These are phyloP conservation scores for Merluccius polli DNA, from an alignment of 2,797 vertebrate species.

Conservation along the genomic window DNA sequence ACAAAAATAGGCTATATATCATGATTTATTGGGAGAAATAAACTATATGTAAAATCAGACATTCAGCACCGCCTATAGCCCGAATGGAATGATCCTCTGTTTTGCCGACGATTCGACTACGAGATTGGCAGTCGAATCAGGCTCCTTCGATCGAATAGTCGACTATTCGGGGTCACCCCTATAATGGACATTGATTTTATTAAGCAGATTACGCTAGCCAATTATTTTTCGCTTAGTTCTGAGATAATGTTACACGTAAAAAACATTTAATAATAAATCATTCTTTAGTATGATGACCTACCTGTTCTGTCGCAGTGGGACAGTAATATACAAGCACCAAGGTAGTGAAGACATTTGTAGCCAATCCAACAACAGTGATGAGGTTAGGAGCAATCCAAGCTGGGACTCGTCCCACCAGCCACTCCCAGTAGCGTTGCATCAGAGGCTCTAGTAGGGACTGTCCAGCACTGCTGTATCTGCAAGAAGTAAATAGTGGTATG, in stretches of 20 bases:
- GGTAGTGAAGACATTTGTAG: slow-evolving; percentile 93
- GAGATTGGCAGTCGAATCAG: too few species aligned
- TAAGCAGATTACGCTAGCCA: not conserved
- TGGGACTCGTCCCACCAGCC: slow-evolving; percentile 88
- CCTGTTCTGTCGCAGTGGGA: slow-evolving; percentile 95
- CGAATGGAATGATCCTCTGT: too few species aligned
- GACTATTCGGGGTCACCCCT: too few species aligned
- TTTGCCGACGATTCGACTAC: too few species aligned
- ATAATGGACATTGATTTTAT: not conserved
- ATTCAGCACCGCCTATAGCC: too few species aligned
- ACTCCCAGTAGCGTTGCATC: slow-evolving; percentile 98
- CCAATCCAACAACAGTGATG: slow-evolving; percentile 92
- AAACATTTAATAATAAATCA: not conserved
- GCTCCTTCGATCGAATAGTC: too few species aligned
- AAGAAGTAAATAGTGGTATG: not conserved
- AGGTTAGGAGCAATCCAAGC: slow-evolving; percentile 96
- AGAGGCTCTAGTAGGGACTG: slow-evolving; percentile 92
- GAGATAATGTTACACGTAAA: not conserved
- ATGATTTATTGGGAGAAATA: too few species aligned
- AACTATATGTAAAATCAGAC: too few species aligned
- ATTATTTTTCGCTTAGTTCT: not conserved
- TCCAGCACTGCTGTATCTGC: slow-evolving; percentile 88
- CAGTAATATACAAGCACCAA: slow-evolving; percentile 92
- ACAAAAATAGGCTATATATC: too few species aligned
- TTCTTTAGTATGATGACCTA: slow-evolving; percentile 41